A percentile compares a stretch with the other conserved stretches of the same genome.
These are phyloP conservation scores for Brevimyrus niger DNA, from an alignment of 2,113 vertebrate species.

Conservation along the genomic window DNA sequence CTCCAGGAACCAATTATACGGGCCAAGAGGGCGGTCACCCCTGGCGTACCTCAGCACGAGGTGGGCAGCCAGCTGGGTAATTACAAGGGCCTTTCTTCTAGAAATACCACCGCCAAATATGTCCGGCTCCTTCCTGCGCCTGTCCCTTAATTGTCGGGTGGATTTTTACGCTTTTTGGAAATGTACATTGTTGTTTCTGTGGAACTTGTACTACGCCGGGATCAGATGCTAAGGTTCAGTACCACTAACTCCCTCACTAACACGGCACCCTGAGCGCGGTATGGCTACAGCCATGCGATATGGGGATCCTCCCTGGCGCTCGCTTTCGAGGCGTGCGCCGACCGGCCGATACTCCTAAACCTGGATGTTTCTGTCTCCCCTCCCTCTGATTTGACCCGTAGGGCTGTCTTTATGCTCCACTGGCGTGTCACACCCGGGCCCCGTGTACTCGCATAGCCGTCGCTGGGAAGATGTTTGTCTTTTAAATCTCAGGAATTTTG, in stretches of 20 bases:
- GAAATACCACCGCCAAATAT: background rate
- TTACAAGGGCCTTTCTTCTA: background rate
- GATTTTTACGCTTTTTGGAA: background rate
- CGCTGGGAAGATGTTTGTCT: background rate
- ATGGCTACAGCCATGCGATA: background rate
- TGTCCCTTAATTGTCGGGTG: background rate
- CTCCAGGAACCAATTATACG: background rate
- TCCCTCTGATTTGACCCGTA: background rate
- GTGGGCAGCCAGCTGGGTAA: background rate
- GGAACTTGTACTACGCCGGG: background rate
- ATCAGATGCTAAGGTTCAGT: background rate
- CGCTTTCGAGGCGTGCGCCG: background rate
- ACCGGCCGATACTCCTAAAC: background rate
- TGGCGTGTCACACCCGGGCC: background rate
- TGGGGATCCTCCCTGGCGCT: background rate
- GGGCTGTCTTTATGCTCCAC: no score
- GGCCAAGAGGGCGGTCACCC: background rate
- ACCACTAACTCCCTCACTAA: background rate
- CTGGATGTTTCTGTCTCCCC: background rate
- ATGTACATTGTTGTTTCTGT: background rate
- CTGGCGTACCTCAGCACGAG: background rate
- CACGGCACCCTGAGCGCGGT: background rate
- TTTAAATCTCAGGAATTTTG: background rate
- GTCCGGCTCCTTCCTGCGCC: background rate
- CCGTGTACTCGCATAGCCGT: background rate